Percentiles rank a stretch among this genome's conserved stretches.
These are phyloP conservation scores for Odiellus spinosus DNA, from an alignment of 2,888 invertebrate species.

Conservation along the genomic window DNA sequence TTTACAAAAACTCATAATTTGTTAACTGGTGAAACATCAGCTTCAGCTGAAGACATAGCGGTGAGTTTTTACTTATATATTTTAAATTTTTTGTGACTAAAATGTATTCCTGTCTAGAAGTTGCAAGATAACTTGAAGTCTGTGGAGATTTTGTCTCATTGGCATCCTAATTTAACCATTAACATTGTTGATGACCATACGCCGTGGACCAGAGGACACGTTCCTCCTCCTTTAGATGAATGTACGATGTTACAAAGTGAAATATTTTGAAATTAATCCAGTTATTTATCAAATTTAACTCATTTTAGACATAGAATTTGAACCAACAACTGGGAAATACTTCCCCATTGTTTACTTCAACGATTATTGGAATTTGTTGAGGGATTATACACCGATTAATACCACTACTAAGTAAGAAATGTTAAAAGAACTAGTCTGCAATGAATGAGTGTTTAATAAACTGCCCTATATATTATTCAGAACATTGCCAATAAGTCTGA, in stretches of 20 bases:
- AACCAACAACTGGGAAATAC: constrained; percentile 68
- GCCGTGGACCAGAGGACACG: constrained; percentile 74
- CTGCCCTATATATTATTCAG: constrained; percentile 22
- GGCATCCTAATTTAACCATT: constrained; percentile 97
- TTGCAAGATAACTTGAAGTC: constrained; percentile 54
- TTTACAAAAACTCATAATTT: constrained; percentile 82
- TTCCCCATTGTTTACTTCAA: constrained; percentile 87
- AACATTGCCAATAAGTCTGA: constrained; percentile 43
- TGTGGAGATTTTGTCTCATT: constrained; percentile 86
- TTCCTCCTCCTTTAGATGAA: constrained; percentile 83
- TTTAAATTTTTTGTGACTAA: background rate
- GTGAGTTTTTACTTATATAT: constrained; percentile 26
- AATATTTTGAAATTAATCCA: too few species aligned
- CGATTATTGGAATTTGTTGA: constrained; percentile 96
- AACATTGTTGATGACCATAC: constrained; percentile 92
- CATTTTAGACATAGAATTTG: constrained; percentile 60
- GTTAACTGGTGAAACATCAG: constrained; percentile 73
- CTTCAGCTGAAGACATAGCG: constrained; percentile 48
- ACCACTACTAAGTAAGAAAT: constrained; percentile 49
- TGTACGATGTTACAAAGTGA: constrained; percentile 37
- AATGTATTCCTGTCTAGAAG: background rate
- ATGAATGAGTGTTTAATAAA: background rate
- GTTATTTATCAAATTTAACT: too few species aligned
- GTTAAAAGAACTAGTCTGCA: background rate
- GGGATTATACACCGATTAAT: constrained; percentile 84